Percentiles rank a stretch among this genome's conserved stretches.
Conservation (phyloP, 2,797 vertebrate genomes). For the Muscicapa comitata region DNA sequence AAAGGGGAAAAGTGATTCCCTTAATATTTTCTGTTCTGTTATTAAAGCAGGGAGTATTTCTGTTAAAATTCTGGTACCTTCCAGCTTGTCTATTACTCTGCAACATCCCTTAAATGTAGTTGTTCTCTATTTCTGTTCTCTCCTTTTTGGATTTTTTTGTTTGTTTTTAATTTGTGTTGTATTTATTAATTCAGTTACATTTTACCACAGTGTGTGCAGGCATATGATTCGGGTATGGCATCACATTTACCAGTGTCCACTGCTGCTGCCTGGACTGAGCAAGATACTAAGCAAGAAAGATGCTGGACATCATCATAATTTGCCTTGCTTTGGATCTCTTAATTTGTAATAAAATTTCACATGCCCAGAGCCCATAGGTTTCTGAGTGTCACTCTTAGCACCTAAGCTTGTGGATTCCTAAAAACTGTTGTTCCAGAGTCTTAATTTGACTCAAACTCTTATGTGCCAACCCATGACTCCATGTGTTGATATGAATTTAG, state of each 20-base stretch:
- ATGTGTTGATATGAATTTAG: not conserved
- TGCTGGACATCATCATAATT: not conserved
- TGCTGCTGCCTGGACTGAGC: not conserved
- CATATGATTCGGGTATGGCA: not conserved
- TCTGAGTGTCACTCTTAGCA: not conserved
- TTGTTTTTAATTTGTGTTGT: not conserved
- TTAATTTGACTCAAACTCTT: not conserved
- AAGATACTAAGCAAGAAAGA: not conserved
- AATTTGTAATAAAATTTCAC: slow-evolving; percentile 22
- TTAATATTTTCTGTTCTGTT: not conserved
- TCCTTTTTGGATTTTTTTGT: not conserved
- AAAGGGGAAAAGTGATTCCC: not conserved
- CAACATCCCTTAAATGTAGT: not conserved
- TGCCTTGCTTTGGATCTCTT: not conserved
- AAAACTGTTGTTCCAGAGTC: not conserved
- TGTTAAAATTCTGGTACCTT: not conserved
- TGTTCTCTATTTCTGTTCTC: not conserved
- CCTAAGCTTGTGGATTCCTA: not conserved
- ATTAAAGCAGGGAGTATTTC: not conserved
- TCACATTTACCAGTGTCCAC: not conserved
- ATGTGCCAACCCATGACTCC: too few species aligned
- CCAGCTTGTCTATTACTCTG: not conserved
- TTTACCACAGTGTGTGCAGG: fast-evolving
- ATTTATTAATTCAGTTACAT: not conserved
- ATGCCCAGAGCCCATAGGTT: not conserved